Base-by-base conservation (phyloP, 2,113 vertebrate species). In the Prionailurus viverrinus region DNA sequence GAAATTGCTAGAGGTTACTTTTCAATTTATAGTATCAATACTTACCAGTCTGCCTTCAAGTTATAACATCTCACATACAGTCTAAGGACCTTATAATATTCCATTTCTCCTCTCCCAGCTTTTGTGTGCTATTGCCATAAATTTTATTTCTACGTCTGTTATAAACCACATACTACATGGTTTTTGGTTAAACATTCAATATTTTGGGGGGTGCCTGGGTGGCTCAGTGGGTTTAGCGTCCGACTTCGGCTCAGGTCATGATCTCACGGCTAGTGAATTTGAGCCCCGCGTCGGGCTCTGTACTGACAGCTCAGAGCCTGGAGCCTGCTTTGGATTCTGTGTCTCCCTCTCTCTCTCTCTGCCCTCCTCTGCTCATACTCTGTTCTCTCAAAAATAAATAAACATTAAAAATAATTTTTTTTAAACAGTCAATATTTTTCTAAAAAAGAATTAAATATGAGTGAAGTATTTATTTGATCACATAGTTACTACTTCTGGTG, bases 101-200 rank as follows among this genome's bases (percentile, higher is more conserved):
- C 51, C 29, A 31, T 11, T 74, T 71, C 65, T 63, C 18, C 39
- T 51, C 31, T 81, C 55, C 25, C 48, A 45, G 73, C 1, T 81
- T 91, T 94, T 88, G 63, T 88, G 63, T 39, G 33, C 36, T 82
- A 48, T 15, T 86, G 10, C 16, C 79, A 71, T 76, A 63, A 5
- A 71, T 61, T 68, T 94, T 81, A 96, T 96, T 91, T 87, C 80
- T 55, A 55, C 18, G 66, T 36, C 69, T 74, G 21, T 63, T 68
- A 73, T 12, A 95, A 88, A 88, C 21, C 25, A 84, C 19, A 36
- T 13, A 39, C 11, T 48, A 81, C 4, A 21, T 65, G 39, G 31
- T 27, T 96, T 71, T 74, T 82, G 51, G 33, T n/a, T 55, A n/a
- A 66, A 58, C 8, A 61, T 48, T 53, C 66, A 87, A 63, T 87